phyloP scores from a whole-genome alignment of 2,888 invertebrate species.

The Deroplatys truncata region DNA sequence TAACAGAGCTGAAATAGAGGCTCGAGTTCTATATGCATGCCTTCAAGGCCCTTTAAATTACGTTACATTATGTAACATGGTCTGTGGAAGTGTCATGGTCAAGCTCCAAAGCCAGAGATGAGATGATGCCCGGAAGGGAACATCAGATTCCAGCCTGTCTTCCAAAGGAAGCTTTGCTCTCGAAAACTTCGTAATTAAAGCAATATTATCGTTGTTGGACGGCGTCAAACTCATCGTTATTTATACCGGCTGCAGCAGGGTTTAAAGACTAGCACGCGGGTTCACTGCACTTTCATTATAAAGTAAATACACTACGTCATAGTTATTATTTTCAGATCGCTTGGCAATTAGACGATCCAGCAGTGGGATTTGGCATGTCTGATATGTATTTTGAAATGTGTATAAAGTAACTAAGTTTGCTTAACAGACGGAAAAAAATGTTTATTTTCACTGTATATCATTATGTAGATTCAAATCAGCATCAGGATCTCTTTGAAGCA shows the following conservation, averaged over 20 bases:
- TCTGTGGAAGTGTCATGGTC: not conserved
- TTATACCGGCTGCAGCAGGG: not conserved
- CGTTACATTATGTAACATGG: not conserved
- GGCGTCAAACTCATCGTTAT: not conserved
- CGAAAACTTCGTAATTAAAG: not conserved
- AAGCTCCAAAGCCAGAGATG: not conserved
- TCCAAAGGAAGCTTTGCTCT: not conserved
- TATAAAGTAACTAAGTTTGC: too few relatives aligned
- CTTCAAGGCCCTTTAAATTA: not conserved
- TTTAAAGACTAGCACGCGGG: too few relatives aligned
- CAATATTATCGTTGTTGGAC: not conserved
- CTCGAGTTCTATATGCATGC: not conserved
- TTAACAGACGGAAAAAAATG: too few relatives aligned
- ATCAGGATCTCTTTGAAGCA: too few relatives aligned
- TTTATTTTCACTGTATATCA: too few relatives aligned
- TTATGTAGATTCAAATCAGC: too few relatives aligned
- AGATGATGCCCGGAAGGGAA: not conserved
- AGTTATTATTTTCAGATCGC: too few relatives aligned
- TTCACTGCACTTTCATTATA: too few relatives aligned
- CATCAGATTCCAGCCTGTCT: not conserved
- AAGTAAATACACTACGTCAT: too few relatives aligned
- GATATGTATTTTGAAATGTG: too few relatives aligned
- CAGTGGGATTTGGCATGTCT: too few relatives aligned
- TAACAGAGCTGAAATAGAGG: not conserved
- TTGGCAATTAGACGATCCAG: too few relatives aligned